Percentiles rank a stretch among this genome's conserved stretches.
These are phyloP conservation scores for Rhinolophus sinicus DNA, from an alignment of 2,113 vertebrate species.

Conservation along the genomic window DNA sequence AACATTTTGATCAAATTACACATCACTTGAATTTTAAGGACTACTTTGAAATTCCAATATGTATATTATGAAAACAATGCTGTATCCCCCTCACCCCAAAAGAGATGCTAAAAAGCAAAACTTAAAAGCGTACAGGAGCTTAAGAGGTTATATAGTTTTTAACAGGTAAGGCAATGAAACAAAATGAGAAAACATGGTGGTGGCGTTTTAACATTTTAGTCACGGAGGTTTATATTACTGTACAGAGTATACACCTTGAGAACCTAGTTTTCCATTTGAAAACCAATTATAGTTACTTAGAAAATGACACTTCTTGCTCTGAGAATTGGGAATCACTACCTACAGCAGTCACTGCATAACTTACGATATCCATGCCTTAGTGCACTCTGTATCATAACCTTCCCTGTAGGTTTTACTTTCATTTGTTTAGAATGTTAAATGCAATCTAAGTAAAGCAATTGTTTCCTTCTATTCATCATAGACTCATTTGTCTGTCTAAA, in stretches of 20 bases:
- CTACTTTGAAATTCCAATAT: neutral
- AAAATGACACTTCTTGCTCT: conserved; percentile 5
- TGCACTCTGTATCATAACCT: neutral
- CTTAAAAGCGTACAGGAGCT: neutral
- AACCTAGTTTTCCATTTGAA: neutral
- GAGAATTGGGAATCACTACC: neutral
- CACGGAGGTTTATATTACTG: neutral
- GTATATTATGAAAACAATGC: neutral
- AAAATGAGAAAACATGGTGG: neutral
- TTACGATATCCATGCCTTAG: neutral
- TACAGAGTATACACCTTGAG: neutral
- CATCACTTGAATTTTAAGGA: neutral
- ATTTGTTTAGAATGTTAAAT: conserved; percentile 58
- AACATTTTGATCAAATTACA: neutral
- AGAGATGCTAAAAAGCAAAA: neutral
- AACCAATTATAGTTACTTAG: conserved; percentile 25
- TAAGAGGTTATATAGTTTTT: neutral
- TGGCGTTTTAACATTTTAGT: neutral
- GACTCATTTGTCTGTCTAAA: conserved; percentile 17
- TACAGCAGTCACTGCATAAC: neutral
- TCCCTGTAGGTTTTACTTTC: conserved; percentile 15
- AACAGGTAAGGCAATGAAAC: neutral
- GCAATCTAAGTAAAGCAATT: conserved; percentile 3
- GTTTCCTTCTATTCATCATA: conserved; percentile 24
- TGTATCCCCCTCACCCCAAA: neutral